A percentile compares a stretch with the other conserved stretches of the same genome.
These are phyloP conservation scores for Chlamydotis undulata DNA, from an alignment of 2,113 vertebrate species.

Conservation along the genomic window DNA sequence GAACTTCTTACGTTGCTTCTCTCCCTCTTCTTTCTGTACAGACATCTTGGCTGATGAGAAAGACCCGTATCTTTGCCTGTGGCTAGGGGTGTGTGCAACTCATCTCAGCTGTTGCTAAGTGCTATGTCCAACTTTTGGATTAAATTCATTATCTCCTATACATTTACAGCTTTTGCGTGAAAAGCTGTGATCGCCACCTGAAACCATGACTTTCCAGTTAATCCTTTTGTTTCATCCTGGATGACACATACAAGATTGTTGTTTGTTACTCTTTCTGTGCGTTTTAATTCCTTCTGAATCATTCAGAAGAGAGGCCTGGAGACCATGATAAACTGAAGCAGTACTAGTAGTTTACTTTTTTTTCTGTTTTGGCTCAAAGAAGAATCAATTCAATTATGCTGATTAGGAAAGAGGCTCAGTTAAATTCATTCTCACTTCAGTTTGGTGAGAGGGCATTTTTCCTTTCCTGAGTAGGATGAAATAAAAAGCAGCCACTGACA, in stretches of 20 bases:
- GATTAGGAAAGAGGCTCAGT: neutral
- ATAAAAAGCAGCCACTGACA: neutral
- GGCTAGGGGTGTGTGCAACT: neutral
- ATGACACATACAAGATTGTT: neutral
- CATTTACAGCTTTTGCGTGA: neutral
- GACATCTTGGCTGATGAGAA: neutral
- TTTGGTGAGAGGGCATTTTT: neutral
- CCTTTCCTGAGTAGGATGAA: neutral
- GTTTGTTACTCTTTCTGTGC: neutral
- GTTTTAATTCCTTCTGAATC: conserved; percentile 10
- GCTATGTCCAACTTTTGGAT: neutral
- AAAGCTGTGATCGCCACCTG: neutral
- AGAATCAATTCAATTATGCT: conserved; percentile 11
- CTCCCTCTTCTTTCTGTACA: neutral
- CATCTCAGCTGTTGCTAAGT: neutral
- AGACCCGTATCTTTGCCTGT: neutral
- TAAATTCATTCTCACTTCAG: conserved; percentile 3
- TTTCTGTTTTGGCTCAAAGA: conserved; percentile 10
- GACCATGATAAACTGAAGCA: neutral
- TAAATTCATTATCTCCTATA: neutral
- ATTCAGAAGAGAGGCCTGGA: neutral
- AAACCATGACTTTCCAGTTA: neutral
- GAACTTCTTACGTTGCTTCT: neutral
- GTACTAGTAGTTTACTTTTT: neutral
- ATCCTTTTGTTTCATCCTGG: conserved; percentile 1